Evolutionary conservation across 1,140 invertebrate genomes (phyloP), one percentile per base, ranked within the genome.

Genomic region (Atopsyche davidsoni): DNA sequence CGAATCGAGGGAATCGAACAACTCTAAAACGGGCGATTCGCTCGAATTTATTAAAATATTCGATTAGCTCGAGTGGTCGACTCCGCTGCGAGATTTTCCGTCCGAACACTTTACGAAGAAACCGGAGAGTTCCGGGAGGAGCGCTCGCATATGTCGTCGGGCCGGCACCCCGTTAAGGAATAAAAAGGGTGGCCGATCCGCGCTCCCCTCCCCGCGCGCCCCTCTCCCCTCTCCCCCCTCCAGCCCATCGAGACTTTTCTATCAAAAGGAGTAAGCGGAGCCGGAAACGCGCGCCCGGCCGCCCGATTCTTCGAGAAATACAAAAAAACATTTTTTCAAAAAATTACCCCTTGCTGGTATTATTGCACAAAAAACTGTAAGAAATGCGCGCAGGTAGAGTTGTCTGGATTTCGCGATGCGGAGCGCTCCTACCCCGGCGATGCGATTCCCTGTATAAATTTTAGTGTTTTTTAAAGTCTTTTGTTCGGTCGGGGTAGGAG

Each of bases 371-470:
- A 21, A 11, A 24, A 48, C 38, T n/a, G 13, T 28, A 51, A 36
- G 43, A 41, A 43, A 39, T 13, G 32, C 11, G 16, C 34, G 48
- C 46, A 57, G 55, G 55, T 47, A 52, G 48, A 42, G 45, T 39
- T 46, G 49, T 57, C 50, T 57, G 36, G 55, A 57, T 57, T 57
- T 57, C 48, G 55, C 55, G 52, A 57, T 57, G 52, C 48, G 48
- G 49, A 23, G 45, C 24, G 39, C 41, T 50, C 49, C 45, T 36
- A 52, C 47, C 18, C 40, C n/a, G 13, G 45, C 34, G 42, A 50
- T 34, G 48, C 43, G 19, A 53, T 48, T 48, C 45, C 51, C 35
- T 46, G 49, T 46, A 47, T 53, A 47, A 51, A 51, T 51, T 56
- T 56, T 28, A 38, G 46, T 54, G 32, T 48, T 48, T 57, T 57